phyloP scores from a whole-genome alignment of 2,888 invertebrate species.

The Drosophila austrosaltans region DNA sequence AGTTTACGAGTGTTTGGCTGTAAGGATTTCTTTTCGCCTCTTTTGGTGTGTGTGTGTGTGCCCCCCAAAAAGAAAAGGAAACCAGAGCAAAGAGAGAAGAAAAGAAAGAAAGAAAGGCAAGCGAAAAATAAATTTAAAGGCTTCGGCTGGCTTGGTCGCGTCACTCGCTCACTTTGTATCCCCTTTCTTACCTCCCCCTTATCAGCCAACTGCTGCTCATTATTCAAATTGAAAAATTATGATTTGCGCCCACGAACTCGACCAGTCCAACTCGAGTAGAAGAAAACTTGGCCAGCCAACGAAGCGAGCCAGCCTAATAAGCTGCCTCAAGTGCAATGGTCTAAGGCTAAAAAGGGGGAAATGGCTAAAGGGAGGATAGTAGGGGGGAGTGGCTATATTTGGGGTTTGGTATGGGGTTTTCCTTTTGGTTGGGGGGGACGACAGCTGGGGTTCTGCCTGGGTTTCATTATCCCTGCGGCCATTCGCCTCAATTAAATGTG shows the following conservation, averaged over 20 bases:
- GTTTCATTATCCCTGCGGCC: constrained; percentile 61
- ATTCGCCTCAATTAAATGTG: constrained; percentile 66
- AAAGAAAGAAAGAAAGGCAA: constrained; percentile 51
- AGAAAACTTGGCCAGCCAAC: constrained; percentile 50
- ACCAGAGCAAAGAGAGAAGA: constrained; percentile 24
- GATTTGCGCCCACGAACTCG: constrained; percentile 65
- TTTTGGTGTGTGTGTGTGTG: not conserved
- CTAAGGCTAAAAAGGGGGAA: constrained; percentile 4
- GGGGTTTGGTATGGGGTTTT: not conserved
- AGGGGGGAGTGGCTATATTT: not conserved
- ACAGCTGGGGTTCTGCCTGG: constrained; percentile 49
- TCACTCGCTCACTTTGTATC: constrained; percentile 28
- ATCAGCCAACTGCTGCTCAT: constrained; percentile 55
- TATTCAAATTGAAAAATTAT: constrained; percentile 78
- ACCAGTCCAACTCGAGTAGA: constrained; percentile 45
- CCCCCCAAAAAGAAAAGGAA: constrained; percentile 28
- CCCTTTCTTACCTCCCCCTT: not conserved
- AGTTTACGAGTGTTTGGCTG: constrained; percentile 75
- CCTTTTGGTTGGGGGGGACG: not conserved
- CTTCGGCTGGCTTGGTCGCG: constrained; percentile 53
- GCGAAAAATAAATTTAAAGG: constrained; percentile 72
- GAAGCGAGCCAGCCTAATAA: constrained; percentile 68
- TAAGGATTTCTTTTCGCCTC: constrained; percentile 47
- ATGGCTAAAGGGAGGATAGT: not conserved
- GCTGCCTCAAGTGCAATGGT: constrained; percentile 71